Percentiles rank a stretch among this genome's conserved stretches.
Conservation (phyloP, 2,113 vertebrate species). For the Cynoglossus semilaevis region DNA sequence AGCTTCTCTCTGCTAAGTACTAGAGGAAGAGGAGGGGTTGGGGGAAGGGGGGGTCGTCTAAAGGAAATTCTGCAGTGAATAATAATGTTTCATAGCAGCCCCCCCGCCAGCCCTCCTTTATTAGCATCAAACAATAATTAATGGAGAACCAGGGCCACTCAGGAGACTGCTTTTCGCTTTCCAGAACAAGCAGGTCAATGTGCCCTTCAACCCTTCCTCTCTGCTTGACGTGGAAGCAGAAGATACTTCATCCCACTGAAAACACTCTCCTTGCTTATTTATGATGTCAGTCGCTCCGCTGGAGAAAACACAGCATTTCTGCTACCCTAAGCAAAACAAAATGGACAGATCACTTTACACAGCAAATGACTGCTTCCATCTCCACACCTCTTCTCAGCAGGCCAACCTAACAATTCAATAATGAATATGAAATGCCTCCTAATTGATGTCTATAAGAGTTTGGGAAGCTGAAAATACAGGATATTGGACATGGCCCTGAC, state of each 20-base stretch:
- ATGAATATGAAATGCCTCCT: constrained; percentile 67
- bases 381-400: constrained; percentile 50
- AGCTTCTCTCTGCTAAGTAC: constrained; percentile 43
- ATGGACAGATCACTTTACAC: constrained; percentile 52
- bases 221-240: constrained; percentile 39
- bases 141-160: constrained; percentile 61
- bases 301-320: constrained; percentile 46
- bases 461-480: constrained; percentile 49
- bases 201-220: constrained; percentile 63
- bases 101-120: constrained; percentile 51
- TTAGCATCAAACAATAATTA: constrained; percentile 74
- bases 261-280: constrained; percentile 62
- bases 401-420: constrained; percentile 65
- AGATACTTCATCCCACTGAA: constrained; percentile 58
- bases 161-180: constrained; percentile 59
- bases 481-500: constrained; percentile 43
- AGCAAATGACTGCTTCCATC: constrained; percentile 54
- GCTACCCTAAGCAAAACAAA: constrained; percentile 70
- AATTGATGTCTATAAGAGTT: constrained; percentile 61
- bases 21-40: constrained; percentile 10
- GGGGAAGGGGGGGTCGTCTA: constrained; percentile 11
- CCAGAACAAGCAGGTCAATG: constrained; percentile 66
- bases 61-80: constrained; percentile 65
- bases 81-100: constrained; percentile 67
- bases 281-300: constrained; percentile 58